Conservation (phyloP, 1,140 invertebrate species). For the Drosophila ercepeae region DNA sequence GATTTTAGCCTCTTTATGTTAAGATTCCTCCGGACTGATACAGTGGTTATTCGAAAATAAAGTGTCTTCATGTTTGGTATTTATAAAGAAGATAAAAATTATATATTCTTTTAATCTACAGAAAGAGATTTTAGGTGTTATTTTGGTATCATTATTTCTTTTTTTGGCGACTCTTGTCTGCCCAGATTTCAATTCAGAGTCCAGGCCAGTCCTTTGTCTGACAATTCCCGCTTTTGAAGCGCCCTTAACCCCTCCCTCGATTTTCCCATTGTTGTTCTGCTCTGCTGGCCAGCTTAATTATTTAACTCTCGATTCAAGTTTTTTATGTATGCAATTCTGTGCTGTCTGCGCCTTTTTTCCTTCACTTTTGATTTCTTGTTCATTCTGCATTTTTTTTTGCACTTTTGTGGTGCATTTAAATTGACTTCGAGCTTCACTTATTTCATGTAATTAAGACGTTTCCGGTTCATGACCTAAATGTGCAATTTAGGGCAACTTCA, state of each 20-base stretch:
- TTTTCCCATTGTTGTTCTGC: conserved; percentile 52
- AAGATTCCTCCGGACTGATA: conserved; percentile 1
- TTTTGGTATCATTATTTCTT: not conserved
- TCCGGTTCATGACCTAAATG: conserved; percentile 75
- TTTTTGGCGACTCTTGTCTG: conserved; percentile 20
- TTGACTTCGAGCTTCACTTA: conserved; percentile 70
- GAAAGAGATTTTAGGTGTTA: no score
- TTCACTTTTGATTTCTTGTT: conserved; percentile 29
- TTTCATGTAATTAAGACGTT: conserved; percentile 74
- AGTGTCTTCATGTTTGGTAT: no score
- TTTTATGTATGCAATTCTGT: conserved; percentile 42
- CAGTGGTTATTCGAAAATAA: not conserved
- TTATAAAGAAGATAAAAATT: no score
- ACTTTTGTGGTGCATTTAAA: conserved; percentile 61
- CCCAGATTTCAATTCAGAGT: conserved; percentile 33
- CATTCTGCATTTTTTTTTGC: conserved; percentile 27
- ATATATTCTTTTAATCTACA: no score
- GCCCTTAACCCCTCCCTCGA: not conserved
- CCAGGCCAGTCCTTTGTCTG: conserved; percentile 52
- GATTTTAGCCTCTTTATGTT: conserved; percentile 8
- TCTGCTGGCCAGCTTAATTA: conserved; percentile 68
- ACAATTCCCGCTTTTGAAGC: not conserved
- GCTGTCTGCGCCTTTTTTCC: conserved; percentile 26
- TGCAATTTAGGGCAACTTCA: conserved; percentile 33
- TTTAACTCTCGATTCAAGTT: conserved; percentile 61